Conservation (phyloP, 2,888 invertebrate species). For the Polia nebulosa region DNA sequence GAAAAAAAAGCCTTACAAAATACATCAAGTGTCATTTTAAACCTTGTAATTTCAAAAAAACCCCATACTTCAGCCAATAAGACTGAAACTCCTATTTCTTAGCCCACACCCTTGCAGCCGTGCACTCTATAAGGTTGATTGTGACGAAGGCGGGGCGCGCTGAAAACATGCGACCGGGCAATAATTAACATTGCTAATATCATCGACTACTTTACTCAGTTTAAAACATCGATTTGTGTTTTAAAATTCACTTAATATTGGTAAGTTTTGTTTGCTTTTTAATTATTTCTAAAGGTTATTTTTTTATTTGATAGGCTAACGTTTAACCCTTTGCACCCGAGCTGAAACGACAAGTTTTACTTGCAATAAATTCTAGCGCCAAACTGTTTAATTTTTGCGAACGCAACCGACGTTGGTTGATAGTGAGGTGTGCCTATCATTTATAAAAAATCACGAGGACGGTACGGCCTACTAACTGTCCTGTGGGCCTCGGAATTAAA, state of each 20-base stretch:
- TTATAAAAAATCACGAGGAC: no score
- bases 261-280: neutral
- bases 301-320: neutral
- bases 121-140: slow-evolving; percentile 42
- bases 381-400: no score
- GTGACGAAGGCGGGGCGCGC: slow-evolving; percentile 62
- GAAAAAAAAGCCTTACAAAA: slow-evolving; percentile 10
- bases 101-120: slow-evolving; percentile 33
- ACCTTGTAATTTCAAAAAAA: slow-evolving; percentile 34
- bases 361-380: no score
- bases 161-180: slow-evolving; percentile 65
- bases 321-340: no score
- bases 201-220: slow-evolving; percentile 48
- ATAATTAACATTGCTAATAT: slow-evolving; percentile 58
- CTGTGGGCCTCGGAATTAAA: no score
- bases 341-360: no score
- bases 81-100: slow-evolving; percentile 33
- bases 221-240: slow-evolving; percentile 29
- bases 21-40: slow-evolving; percentile 32
- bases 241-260: neutral
- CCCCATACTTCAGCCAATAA: slow-evolving; percentile 38
- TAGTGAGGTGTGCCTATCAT: no score
- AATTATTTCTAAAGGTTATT: neutral
- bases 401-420: no score
- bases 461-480: no score